Evolutionary conservation across 2,888 invertebrate species (phyloP), one percentile per base, ranked within the genome.

Genomic region (Plagodis pulveraria): DNA sequence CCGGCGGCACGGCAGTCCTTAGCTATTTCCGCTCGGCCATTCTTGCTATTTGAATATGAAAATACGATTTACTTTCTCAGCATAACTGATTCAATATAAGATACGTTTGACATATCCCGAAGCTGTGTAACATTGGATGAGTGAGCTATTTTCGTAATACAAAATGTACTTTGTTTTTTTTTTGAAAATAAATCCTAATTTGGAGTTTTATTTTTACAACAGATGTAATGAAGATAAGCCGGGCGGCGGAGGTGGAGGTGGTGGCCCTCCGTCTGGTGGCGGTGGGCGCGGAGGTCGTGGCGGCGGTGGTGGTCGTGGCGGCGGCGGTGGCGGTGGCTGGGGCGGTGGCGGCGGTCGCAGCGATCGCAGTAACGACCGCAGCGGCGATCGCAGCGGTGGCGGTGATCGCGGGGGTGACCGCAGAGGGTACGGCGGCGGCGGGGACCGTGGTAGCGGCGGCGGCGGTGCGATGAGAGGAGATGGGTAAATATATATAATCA

Each of bases 141-240:
- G 22, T 22, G 22, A 22, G 4, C 22, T 22, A 22, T 1, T 22
- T 22, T 22, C 22, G 22, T 22, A 22, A 22, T 22, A 22, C 22
- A 22, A 22, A 22, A 22, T 22, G 22, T 22, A 22, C 22, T 22
- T n/a, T n/a, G 4, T 22, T 22, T 1, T 22, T 22, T 22, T 4
- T 22, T 22, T 22, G 22, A 22, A 22, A 22, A 22, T 4, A 22
- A 22, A 38, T 8, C 38, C 38, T 38, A 5, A 38, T 38, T 22
- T 22, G 22, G 6, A 6, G n/a, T 5, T 42, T 42, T n/a, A 38
- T 8, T 9, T 42, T 42, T 11, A 4, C 42, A 11, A 2, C 12
- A 94, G 98, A 83, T 89, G 94, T 66, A 93, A 93, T 49, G 92
- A 91, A 67, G 92, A 93, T 50, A 91, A 92, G 64, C 91, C 93